A percentile compares a stretch with the other conserved stretches of the same genome.
These are phyloP conservation scores for Babylonia areolata DNA, from an alignment of 1,140 invertebrate species.

Conservation along the genomic window DNA sequence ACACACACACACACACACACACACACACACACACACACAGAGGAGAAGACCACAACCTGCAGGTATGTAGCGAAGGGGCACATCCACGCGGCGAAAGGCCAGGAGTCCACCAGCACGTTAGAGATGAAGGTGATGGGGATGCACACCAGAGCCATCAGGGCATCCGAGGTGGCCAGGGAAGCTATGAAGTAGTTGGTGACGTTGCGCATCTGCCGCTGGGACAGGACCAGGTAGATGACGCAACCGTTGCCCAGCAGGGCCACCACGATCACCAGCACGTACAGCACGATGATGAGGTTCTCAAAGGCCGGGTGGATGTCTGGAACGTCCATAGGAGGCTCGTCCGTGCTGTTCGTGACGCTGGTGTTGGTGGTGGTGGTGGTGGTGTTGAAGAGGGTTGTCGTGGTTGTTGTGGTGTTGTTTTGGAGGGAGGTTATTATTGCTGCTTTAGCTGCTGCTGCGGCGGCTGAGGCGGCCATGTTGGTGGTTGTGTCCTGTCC, in stretches of 20 bases:
- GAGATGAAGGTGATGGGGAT: slow-evolving; percentile 95
- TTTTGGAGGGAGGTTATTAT: background rate
- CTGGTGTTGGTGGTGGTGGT: background rate
- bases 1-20: too few species aligned
- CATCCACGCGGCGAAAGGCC: slow-evolving; percentile 93
- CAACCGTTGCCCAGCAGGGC: slow-evolving; percentile 89
- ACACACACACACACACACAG: too few species aligned
- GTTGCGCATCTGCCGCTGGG: slow-evolving; percentile 89
- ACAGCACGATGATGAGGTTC: slow-evolving; percentile 66
- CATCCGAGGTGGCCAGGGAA: slow-evolving; percentile 95
- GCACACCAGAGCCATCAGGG: slow-evolving; percentile 94
- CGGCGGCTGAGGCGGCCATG: too few species aligned
- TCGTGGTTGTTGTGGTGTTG: background rate
- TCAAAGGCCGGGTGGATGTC: slow-evolving; percentile 35
- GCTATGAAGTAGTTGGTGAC: slow-evolving; percentile 98
- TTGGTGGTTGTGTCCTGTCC: too few species aligned
- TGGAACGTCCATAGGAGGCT: background rate
- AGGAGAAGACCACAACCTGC: slow-evolving; percentile 96
- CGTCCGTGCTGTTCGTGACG: background rate
- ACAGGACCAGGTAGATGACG: slow-evolving; percentile 91
- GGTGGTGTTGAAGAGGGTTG: background rate
- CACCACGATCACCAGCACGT: slow-evolving; percentile 63
- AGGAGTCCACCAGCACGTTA: slow-evolving; percentile 89
- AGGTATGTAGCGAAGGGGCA: slow-evolving; percentile 91
- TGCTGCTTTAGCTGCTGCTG: background rate